Percentiles rank a stretch among this genome's conserved stretches.
Conservation (phyloP, 2,797 vertebrate genomes). For the Dromococcyx pavoninus region DNA sequence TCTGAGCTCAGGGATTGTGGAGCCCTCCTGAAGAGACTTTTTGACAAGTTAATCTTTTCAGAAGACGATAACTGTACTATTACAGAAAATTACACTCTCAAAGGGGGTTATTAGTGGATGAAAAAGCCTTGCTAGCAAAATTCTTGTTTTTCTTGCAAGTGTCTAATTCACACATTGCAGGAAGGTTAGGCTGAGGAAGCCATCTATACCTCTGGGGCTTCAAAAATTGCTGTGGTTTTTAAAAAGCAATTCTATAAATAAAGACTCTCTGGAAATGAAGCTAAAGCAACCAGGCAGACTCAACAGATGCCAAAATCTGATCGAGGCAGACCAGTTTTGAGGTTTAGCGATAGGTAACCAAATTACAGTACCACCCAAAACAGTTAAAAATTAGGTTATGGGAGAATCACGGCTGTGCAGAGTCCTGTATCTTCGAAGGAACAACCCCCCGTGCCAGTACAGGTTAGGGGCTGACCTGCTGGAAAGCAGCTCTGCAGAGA, state of each 20-base stretch:
- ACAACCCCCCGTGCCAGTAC: no score
- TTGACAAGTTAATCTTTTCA: background rate
- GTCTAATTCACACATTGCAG: background rate
- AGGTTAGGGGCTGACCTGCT: no score
- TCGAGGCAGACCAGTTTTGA: background rate
- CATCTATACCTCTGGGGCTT: background rate
- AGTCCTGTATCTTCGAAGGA: no score
- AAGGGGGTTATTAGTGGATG: background rate
- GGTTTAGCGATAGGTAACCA: background rate
- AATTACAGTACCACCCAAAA: background rate
- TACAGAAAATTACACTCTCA: background rate
- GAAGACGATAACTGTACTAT: background rate
- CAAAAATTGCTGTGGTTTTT: background rate
- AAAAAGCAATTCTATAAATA: background rate
- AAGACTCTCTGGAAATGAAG: background rate
- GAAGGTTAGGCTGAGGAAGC: background rate
- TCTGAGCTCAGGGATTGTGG: background rate
- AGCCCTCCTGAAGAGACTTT: background rate
- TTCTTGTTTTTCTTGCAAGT: background rate
- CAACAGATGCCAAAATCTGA: accelerated
- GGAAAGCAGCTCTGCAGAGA: background rate
- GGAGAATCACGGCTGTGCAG: background rate
- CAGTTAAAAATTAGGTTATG: background rate
- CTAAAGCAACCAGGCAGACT: background rate
- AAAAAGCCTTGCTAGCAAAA: background rate